Conservation (phyloP, 2,888 invertebrate species). For the Pseudolycoriella hygida region DNA sequence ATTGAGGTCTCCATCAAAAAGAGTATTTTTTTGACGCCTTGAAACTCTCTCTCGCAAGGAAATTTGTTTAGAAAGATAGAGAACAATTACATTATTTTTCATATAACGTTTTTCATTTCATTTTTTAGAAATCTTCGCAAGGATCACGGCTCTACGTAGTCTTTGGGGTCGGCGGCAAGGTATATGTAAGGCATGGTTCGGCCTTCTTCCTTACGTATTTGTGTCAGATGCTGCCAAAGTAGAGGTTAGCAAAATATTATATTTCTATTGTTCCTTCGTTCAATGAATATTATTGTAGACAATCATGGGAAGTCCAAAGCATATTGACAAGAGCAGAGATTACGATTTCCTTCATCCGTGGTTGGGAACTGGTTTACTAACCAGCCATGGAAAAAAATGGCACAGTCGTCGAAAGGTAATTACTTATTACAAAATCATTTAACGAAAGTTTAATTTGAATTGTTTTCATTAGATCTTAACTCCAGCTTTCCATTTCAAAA, state of each 20-base stretch:
- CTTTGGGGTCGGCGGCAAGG: constrained; percentile 33
- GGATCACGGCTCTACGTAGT: constrained; percentile 30
- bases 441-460: constrained; percentile 2
- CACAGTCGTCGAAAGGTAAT: constrained; percentile 35
- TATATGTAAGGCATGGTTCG: constrained; percentile 33
- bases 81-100: no score
- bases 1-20: no score
- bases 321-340: constrained; percentile 39
- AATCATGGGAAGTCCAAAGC: constrained; percentile 35
- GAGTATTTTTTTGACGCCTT: no score
- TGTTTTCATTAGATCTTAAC: constrained; percentile 33
- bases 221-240: constrained; percentile 33
- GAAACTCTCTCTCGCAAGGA: no score
- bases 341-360: constrained; percentile 38
- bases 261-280: background rate
- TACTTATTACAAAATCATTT: background rate
- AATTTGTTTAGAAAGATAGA: no score
- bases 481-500: constrained; percentile 51
- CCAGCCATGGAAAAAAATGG: constrained; percentile 41
- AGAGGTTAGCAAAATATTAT: constrained; percentile 20
- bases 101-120: background rate
- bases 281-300: constrained; percentile 24
- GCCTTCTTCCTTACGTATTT: constrained; percentile 30
- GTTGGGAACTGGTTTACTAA: constrained; percentile 38
- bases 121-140: constrained; percentile 31